Evolutionary conservation across 2,888 invertebrate species (phyloP).

Genomic region (Tiliacea aurago): DNA sequence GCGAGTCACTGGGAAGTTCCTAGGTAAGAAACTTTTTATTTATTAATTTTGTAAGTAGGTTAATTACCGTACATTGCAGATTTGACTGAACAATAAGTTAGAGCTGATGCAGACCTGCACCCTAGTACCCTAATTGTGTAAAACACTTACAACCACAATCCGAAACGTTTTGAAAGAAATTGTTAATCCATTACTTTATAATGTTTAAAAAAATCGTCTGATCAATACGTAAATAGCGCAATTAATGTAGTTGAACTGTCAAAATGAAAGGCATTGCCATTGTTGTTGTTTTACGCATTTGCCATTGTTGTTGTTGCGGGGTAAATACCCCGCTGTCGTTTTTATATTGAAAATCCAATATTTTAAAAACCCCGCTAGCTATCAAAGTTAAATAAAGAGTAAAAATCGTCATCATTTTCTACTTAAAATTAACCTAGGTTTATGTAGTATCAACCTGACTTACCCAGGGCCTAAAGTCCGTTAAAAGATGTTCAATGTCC

Average conservation of each 20-base stretch:
- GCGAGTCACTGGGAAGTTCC: constrained; percentile 85
- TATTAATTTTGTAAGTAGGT: neutral
- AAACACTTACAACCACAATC: too few species aligned
- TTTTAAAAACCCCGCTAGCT: too few species aligned
- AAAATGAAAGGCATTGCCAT: too few species aligned
- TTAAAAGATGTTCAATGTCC: neutral
- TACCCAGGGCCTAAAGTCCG: neutral
- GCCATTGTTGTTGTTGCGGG: too few species aligned
- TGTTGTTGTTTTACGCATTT: too few species aligned
- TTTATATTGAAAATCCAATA: too few species aligned
- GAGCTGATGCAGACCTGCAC: neutral
- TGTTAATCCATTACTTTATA: neutral
- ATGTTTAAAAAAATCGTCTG: neutral
- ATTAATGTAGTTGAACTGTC: too few species aligned
- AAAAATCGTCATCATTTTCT: too few species aligned
- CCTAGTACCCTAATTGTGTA: too few species aligned
- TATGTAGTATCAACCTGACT: neutral
- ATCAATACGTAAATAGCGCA: too few species aligned
- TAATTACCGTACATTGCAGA: neutral
- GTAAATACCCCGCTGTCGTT: too few species aligned
- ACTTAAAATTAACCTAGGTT: neutral
- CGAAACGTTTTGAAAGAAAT: neutral
- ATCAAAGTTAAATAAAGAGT: neutral
- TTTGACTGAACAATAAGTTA: neutral
- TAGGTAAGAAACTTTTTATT: constrained; percentile 79